These are phyloP conservation scores for Leistus spinibarbis DNA, from an alignment of 2,888 invertebrate species.

Conservation along the genomic window DNA sequence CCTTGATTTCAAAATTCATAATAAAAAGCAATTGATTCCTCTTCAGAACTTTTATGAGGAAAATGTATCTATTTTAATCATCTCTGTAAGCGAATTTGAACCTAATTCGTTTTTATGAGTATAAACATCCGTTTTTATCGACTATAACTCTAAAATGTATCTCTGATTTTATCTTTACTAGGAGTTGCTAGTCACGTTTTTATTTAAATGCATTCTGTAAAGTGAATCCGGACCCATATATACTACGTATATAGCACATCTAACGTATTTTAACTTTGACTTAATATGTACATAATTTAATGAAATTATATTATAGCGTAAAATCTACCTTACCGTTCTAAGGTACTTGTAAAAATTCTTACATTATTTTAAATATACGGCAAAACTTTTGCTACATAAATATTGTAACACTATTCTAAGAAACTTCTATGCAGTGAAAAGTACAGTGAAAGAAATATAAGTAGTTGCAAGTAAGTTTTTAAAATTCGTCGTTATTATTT, in stretches of 20 bases:
- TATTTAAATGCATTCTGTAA: constrained; percentile 16
- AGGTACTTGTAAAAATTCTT: constrained; percentile 48
- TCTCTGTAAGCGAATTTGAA: not conserved
- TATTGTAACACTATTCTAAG: not conserved
- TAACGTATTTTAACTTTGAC: constrained; percentile 28
- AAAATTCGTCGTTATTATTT: not conserved
- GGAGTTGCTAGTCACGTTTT: constrained; percentile 18
- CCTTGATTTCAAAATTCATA: too few species aligned
- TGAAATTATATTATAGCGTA: not conserved
- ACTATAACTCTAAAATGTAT: not conserved
- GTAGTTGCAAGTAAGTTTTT: not conserved
- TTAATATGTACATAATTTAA: constrained; percentile 49
- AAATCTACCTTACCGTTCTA: not conserved
- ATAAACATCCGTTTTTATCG: not conserved
- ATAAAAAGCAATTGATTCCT: too few species aligned
- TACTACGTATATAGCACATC: constrained; percentile 31
- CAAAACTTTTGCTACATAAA: not conserved
- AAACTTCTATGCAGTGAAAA: not conserved
- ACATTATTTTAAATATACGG: constrained; percentile 61
- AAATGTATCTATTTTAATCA: not conserved
- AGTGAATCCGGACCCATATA: not conserved
- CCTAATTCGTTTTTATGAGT: not conserved
- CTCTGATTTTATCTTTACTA: constrained; percentile 11
- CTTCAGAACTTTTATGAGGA: too few species aligned
- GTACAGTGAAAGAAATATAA: not conserved